Conservation (phyloP, 2,797 vertebrate species). For the Clamator glandarius region DNA sequence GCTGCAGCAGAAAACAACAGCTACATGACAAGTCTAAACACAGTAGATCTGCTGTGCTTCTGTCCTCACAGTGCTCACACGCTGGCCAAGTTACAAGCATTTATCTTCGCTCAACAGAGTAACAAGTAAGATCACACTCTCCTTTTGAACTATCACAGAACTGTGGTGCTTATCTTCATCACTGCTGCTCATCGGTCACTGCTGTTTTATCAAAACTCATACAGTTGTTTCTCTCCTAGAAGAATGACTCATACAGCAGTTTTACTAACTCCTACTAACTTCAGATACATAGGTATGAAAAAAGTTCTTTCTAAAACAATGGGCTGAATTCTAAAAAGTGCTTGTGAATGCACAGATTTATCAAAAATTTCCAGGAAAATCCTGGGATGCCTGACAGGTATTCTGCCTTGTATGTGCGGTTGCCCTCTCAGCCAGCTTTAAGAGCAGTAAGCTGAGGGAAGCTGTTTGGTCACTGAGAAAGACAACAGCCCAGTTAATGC, state of each 20-base stretch:
- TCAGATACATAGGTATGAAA: rapidly evolving
- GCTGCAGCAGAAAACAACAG: background rate
- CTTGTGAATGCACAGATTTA: background rate
- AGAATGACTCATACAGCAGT: background rate
- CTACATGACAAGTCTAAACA: background rate
- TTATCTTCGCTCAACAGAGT: too few relatives aligned
- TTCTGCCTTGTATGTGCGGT: background rate
- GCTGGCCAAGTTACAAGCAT: background rate
- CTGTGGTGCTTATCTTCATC: background rate
- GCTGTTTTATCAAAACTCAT: background rate
- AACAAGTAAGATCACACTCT: too few relatives aligned
- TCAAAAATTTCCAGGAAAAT: background rate
- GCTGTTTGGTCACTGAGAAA: background rate
- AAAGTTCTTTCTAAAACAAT: background rate
- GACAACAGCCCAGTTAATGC: background rate
- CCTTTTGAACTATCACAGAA: background rate
- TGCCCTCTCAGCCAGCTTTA: background rate
- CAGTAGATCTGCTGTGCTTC: background rate
- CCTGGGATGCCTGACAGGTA: background rate
- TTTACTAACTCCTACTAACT: background rate
- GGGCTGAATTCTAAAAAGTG: background rate
- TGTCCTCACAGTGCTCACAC: rapidly evolving
- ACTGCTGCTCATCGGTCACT: background rate
- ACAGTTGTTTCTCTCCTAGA: background rate
- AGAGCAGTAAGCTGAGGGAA: background rate